Evolutionary conservation across 2,113 vertebrate species (phyloP).

Genomic region (Stomatorhinus ivindoensis): DNA sequence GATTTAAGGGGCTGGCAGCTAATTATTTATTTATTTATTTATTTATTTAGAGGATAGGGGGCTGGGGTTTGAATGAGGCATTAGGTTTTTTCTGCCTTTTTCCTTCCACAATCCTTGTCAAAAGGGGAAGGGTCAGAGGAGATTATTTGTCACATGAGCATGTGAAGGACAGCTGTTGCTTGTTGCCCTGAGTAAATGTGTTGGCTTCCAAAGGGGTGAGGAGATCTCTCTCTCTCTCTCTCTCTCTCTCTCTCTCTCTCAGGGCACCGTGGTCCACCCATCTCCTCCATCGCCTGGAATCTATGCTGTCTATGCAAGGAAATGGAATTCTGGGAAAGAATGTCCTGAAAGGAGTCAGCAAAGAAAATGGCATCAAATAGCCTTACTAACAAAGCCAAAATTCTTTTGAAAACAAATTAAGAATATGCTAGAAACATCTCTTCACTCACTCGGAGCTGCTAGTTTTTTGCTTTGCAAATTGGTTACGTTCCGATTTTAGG

Average conservation of each 20-base stretch:
- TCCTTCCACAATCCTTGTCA: slow-evolving; percentile 24
- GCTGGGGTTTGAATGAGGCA: slow-evolving; percentile 19
- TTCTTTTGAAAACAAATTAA: neutral
- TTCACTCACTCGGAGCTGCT: neutral
- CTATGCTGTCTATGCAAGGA: neutral
- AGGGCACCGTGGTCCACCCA: neutral
- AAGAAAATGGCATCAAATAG: neutral
- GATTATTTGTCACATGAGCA: slow-evolving; percentile 55
- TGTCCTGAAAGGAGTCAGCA: neutral
- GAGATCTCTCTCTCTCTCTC: neutral
- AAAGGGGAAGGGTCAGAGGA: slow-evolving; percentile 55
- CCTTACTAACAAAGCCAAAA: neutral
- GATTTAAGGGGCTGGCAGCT: neutral
- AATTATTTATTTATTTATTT: neutral
- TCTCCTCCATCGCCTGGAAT: neutral
- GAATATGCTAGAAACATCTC: neutral
- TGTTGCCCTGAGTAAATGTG: neutral
- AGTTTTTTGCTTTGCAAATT: neutral
- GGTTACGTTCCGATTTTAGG: neutral
- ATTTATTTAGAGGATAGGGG: neutral
- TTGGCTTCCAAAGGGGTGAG: neutral
- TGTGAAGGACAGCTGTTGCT: neutral
- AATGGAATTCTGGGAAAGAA: neutral
- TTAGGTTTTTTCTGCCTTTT: slow-evolving; percentile 32
- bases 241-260: neutral